A percentile compares a stretch with the other conserved stretches of the same genome.
These are phyloP conservation scores for Pseudomyrmex pallidus DNA, from an alignment of 1,140 invertebrate species.

Conservation along the genomic window DNA sequence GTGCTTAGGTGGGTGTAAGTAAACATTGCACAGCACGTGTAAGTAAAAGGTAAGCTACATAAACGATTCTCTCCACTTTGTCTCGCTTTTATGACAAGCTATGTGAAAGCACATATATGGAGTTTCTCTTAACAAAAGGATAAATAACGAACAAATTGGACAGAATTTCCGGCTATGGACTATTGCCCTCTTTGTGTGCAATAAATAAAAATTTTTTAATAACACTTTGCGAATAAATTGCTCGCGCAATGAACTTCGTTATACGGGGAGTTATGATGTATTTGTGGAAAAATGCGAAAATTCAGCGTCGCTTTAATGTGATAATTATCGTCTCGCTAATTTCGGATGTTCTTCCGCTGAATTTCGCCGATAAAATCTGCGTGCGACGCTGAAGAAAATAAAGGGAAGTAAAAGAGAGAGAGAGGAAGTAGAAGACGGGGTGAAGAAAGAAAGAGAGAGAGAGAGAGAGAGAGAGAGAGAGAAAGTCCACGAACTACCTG, in stretches of 20 bases:
- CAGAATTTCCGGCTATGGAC: not conserved
- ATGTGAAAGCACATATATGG: not conserved
- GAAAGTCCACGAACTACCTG: constrained; percentile 57
- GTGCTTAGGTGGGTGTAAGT: constrained; percentile 80
- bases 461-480: constrained; percentile 2
- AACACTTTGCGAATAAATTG: no score
- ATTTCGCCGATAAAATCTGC: not conserved
- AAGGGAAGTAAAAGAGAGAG: not conserved
- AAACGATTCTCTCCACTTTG: constrained; percentile 71
- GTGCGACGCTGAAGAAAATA: not conserved
- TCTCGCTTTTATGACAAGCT: constrained; percentile 19
- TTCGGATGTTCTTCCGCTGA: not conserved
- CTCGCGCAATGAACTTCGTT: no score
- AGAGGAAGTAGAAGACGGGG: not conserved
- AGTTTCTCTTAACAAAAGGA: constrained; percentile 8
- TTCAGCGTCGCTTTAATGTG: no score
- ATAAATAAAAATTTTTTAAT: no score
- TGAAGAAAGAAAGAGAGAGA: not conserved
- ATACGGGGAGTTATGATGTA: no score
- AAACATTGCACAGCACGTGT: constrained; percentile 81
- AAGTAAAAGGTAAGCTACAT: constrained; percentile 81
- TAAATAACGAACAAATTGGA: constrained; percentile 1
- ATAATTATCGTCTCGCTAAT: not conserved
- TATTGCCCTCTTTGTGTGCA: not conserved
- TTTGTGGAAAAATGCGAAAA: no score